Conservation (phyloP, 2,888 invertebrate species). For the Neelides folsomi region DNA sequence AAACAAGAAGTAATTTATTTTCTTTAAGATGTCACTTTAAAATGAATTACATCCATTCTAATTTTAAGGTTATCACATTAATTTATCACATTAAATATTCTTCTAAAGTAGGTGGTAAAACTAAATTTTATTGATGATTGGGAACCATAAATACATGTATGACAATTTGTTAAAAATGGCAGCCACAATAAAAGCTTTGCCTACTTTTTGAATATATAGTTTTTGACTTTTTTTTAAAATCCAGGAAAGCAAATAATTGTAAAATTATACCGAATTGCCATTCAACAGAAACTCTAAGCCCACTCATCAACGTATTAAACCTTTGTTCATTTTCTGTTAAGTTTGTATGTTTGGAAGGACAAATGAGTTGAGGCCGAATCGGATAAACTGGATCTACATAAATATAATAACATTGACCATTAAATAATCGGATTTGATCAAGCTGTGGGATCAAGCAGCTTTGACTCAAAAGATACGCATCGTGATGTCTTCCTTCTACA, state of each 20-base stretch:
- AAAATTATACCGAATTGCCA: constrained; percentile 4
- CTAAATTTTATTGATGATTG: constrained; percentile 2
- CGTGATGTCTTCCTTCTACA: constrained; percentile 5
- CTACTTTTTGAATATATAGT: neutral
- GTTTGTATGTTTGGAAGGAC: neutral
- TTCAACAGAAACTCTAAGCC: constrained; percentile 3
- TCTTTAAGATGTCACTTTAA: too few species aligned
- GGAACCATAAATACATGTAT: constrained; percentile 8
- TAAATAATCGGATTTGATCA: neutral
- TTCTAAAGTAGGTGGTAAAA: constrained; percentile 4
- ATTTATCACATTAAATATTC: constrained; percentile 4
- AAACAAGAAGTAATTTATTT: too few species aligned
- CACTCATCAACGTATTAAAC: constrained; percentile 2
- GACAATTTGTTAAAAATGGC: constrained; percentile 8
- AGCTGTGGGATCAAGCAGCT: neutral
- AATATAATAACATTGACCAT: neutral
- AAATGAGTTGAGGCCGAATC: neutral
- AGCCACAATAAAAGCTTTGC: constrained; percentile 1
- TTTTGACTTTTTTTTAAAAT: constrained; percentile 8
- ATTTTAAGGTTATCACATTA: too few species aligned
- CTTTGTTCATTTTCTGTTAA: neutral
- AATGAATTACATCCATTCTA: too few species aligned
- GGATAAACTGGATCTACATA: constrained; percentile 8
- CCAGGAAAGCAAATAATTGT: constrained; percentile 4
- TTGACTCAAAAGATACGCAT: neutral